Conservation (phyloP, 2,113 vertebrate genomes). For the Chionis minor region DNA sequence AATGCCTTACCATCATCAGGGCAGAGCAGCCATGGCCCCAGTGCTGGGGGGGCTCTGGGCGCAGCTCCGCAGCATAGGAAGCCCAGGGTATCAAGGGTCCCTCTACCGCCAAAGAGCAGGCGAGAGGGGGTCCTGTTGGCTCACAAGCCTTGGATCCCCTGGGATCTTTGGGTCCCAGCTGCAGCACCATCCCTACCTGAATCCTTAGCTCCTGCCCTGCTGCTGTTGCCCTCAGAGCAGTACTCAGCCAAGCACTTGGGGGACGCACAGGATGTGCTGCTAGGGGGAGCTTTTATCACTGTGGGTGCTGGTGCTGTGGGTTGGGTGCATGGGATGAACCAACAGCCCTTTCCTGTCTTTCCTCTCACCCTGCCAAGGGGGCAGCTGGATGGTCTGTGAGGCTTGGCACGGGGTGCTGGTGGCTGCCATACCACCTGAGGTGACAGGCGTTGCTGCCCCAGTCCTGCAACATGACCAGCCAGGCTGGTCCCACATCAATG, state of each 20-base stretch:
- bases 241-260: not conserved
- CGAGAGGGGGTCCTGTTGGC: not conserved
- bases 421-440: not conserved
- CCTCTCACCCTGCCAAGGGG: not conserved
- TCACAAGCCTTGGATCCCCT: not conserved
- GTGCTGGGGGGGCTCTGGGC: not conserved
- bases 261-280: not conserved
- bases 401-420: not conserved
- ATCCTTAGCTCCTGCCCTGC: not conserved
- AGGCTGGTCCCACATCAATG: accelerated
- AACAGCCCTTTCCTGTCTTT: not conserved
- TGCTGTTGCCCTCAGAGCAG: not conserved
- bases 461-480: not conserved
- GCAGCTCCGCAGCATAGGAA: not conserved
- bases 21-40: accelerated
- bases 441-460: not conserved
- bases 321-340: not conserved
- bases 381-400: too few relatives aligned
- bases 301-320: too few relatives aligned
- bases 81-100: not conserved
- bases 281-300: not conserved
- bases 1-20: not conserved
- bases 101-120: not conserved
- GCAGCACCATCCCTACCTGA: too few relatives aligned
- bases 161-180: not conserved